Evolutionary conservation across 2,888 invertebrate genomes (phyloP).

Genomic region (Pandemis heparana): DNA sequence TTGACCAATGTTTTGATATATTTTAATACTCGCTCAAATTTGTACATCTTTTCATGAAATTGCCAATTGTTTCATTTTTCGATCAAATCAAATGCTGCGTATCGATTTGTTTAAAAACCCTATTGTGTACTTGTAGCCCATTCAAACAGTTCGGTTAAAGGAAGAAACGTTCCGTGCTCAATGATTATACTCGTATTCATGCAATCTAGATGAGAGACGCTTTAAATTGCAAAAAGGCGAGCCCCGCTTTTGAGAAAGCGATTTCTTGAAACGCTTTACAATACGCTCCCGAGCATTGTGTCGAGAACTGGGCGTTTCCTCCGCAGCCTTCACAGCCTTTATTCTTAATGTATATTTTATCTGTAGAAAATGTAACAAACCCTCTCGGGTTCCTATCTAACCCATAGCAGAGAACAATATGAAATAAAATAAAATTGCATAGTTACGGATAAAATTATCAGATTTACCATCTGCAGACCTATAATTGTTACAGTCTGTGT

Average conservation of each 20-base stretch:
- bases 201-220: slow-evolving; percentile 75
- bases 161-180: slow-evolving; percentile 54
- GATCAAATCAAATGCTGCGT: slow-evolving; percentile 15
- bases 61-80: background rate
- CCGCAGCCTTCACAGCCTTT: slow-evolving; percentile 66
- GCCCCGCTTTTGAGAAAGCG: slow-evolving; percentile 76
- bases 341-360: slow-evolving; percentile 53
- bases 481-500: too few species aligned
- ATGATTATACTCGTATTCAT: slow-evolving; percentile 66
- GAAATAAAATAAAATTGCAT: background rate
- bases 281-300: slow-evolving; percentile 75
- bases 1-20: background rate
- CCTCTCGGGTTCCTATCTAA: slow-evolving; percentile 32
- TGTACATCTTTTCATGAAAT: background rate
- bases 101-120: slow-evolving; percentile 11
- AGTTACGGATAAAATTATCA: too few species aligned
- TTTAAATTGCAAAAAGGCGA: slow-evolving; percentile 81
- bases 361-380: slow-evolving; percentile 47
- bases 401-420: slow-evolving; percentile 8
- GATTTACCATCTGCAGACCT: too few species aligned
- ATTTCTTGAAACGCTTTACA: slow-evolving; percentile 80
- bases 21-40: background rate
- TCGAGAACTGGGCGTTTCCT: slow-evolving; percentile 69
- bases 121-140: slow-evolving; percentile 34
- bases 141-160: slow-evolving; percentile 46